Evolutionary conservation across 2,888 invertebrate species (phyloP).

Genomic region (Clanis bilineata): DNA sequence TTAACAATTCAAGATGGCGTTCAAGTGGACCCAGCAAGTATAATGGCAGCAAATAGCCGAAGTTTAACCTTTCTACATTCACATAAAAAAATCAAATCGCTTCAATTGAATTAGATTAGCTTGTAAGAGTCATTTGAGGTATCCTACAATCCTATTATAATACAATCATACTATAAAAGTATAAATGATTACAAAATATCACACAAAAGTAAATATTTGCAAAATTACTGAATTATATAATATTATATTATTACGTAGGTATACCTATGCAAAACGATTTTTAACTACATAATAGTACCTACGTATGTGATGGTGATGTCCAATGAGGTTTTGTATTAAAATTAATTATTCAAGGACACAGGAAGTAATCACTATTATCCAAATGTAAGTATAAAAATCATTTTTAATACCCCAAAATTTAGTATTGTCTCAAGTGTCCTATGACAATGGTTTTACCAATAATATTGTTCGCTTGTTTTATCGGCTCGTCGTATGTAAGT

Average conservation of each 20-base stretch:
- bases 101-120: too few species aligned
- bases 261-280: not conserved
- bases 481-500: conserved; percentile 49
- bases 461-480: conserved; percentile 39
- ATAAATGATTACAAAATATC: not conserved
- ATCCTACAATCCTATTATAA: too few species aligned
- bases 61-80: too few species aligned
- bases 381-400: not conserved
- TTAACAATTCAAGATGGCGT: too few species aligned
- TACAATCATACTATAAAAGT: too few species aligned
- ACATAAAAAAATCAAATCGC: too few species aligned
- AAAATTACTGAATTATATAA: not conserved
- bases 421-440: conserved; percentile 2
- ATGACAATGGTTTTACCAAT: conserved; percentile 42
- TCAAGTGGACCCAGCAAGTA: too few species aligned
- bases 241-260: too few species aligned
- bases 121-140: too few species aligned
- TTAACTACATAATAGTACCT: not conserved
- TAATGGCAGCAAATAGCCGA: too few species aligned
- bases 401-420: not conserved
- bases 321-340: not conserved
- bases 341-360: not conserved
- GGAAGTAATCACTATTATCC: not conserved
- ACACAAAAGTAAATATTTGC: not conserved
- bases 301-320: not conserved